These are phyloP conservation scores for Siniperca knerii DNA, from an alignment of 2,113 vertebrate species.

Conservation along the genomic window DNA sequence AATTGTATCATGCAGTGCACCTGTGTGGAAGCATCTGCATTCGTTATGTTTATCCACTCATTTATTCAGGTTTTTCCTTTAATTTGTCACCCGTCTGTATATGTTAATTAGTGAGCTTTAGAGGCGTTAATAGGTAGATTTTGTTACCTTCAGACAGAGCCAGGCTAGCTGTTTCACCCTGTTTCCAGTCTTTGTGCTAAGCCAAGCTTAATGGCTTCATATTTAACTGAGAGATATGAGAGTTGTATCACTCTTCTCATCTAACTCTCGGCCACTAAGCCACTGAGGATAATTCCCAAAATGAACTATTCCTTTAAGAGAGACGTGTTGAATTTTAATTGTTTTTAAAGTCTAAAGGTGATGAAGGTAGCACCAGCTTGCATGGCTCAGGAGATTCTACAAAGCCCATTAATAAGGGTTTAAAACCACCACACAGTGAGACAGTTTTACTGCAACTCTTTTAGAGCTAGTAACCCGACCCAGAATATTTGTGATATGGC, in stretches of 20 bases:
- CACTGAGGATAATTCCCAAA: slow-evolving; percentile 1
- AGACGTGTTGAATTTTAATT: neutral
- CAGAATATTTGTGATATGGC: slow-evolving; percentile 20
- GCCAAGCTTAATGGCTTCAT: neutral
- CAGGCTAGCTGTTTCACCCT: neutral
- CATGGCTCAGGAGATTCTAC: neutral
- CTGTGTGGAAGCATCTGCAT: too few species aligned
- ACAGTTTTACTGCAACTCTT: slow-evolving; percentile 33
- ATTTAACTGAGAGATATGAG: neutral
- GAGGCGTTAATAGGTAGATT: neutral
- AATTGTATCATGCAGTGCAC: too few species aligned
- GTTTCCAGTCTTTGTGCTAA: neutral
- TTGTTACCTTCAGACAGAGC: neutral
- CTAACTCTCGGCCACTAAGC: neutral
- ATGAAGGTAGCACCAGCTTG: neutral
- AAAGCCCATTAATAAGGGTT: slow-evolving; percentile 13
- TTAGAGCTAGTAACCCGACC: neutral
- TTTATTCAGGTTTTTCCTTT: too few species aligned
- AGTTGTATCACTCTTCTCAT: neutral
- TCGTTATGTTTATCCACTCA: too few species aligned
- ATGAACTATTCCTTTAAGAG: neutral
- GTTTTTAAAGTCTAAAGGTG: slow-evolving; percentile 11
- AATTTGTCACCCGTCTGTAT: too few species aligned
- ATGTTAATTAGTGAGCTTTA: neutral
- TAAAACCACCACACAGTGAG: slow-evolving; percentile 14